These are phyloP conservation scores for Morbakka virulenta DNA, from an alignment of 30 jellyfish, hydroid and myxozoan genomes.

Conservation along the genomic window DNA sequence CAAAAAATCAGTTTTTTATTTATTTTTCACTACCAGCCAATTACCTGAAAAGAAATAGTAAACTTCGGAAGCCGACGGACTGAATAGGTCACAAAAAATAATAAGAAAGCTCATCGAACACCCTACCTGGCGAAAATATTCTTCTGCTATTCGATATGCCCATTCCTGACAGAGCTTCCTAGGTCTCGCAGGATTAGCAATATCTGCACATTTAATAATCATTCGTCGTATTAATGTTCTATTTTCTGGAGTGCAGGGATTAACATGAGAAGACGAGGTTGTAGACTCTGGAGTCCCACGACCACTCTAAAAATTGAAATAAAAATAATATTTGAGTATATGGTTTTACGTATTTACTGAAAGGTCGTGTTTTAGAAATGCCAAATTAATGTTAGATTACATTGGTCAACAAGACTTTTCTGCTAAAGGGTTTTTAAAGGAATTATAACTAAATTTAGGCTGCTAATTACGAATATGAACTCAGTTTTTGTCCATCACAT, in stretches of 20 bases:
- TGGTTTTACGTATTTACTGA: background rate
- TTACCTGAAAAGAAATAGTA: too few species aligned
- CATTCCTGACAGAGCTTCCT: constrained; percentile 72
- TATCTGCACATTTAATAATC: constrained; percentile 96
- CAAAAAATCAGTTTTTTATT: too few species aligned
- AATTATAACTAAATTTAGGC: too few species aligned
- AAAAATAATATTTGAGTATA: too few species aligned
- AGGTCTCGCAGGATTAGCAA: constrained; percentile 98
- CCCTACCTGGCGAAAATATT: constrained; percentile 82
- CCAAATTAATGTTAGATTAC: too few species aligned
- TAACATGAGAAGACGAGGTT: constrained; percentile 80
- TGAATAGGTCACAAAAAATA: background rate
- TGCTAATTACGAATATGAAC: too few species aligned
- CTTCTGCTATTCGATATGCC: constrained; percentile 97
- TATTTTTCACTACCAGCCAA: too few species aligned
- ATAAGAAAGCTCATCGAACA: background rate
- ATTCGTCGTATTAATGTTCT: constrained; percentile 77
- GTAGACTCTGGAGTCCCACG: constrained; percentile 94
- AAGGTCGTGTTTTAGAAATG: too few species aligned
- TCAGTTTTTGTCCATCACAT: too few species aligned
- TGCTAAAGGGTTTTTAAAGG: too few species aligned
- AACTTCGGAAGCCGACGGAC: too few species aligned
- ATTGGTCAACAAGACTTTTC: too few species aligned
- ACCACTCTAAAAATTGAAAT: constrained; percentile 90
- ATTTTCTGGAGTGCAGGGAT: constrained; percentile 85